Conservation (phyloP, 2,113 vertebrate species). For the Rhynchomys soricoides region DNA sequence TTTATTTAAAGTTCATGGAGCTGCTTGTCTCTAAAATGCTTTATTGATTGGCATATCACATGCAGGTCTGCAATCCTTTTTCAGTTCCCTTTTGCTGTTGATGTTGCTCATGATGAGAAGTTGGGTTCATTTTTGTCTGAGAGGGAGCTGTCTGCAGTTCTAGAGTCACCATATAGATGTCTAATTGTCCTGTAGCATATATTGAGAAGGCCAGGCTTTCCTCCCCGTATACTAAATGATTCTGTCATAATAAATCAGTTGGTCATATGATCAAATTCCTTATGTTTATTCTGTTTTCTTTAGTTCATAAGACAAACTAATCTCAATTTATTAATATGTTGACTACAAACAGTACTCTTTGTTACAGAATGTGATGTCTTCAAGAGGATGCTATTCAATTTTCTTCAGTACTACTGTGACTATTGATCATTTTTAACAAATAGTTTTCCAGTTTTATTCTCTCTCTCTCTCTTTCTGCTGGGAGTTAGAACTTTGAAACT, state of each 20-base stretch:
- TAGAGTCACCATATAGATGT: background rate
- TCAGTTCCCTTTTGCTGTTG: background rate
- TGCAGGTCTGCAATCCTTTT: background rate
- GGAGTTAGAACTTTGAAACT: background rate
- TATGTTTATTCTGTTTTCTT: background rate
- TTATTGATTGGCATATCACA: background rate
- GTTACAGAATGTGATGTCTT: background rate
- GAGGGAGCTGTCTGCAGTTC: background rate
- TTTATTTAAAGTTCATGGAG: background rate
- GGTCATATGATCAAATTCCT: background rate
- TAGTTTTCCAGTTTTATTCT: background rate
- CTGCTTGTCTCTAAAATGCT: background rate
- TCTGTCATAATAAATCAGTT: background rate
- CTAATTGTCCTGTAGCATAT: background rate
- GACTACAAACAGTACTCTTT: background rate
- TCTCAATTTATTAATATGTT: background rate
- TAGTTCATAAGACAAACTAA: background rate
- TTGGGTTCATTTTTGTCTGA: background rate
- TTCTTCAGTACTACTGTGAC: background rate
- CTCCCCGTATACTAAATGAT: background rate
- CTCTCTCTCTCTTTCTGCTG: too few species aligned
- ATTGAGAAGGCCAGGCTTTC: background rate
- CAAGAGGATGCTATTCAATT: background rate
- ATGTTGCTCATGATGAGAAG: background rate
- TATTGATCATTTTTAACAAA: background rate